Percentiles rank a stretch among this genome's conserved stretches.
phyloP scores from a whole-genome alignment of 2,888 invertebrate species.

The Drosophila acutilabella region DNA sequence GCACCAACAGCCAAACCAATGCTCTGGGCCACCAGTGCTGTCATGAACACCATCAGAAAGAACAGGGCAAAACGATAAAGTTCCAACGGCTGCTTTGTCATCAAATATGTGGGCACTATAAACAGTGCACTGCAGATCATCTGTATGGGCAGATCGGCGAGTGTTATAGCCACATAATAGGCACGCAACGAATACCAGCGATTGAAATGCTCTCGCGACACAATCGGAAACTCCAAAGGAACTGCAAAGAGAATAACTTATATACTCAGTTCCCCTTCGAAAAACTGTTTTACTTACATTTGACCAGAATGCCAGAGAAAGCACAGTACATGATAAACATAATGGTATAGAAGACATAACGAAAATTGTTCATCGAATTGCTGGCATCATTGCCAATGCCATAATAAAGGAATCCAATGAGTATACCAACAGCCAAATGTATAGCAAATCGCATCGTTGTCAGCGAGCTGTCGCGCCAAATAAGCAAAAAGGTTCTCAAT shows the following conservation, averaged over 20 bases:
- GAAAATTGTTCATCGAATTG: conserved; percentile 93
- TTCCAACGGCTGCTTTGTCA: conserved; percentile 95
- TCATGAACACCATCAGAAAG: conserved; percentile 89
- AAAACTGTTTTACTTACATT: conserved; percentile 89
- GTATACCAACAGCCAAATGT: conserved; percentile 91
- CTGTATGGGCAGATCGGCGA: conserved; percentile 94
- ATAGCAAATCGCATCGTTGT: conserved; percentile 92
- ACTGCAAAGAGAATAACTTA: conserved; percentile 86
- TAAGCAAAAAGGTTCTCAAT: conserved; percentile 87
- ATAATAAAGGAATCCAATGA: conserved; percentile 93
- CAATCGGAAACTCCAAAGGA: conserved; percentile 92
- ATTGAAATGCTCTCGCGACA: conserved; percentile 94
- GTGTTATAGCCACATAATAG: conserved; percentile 91
- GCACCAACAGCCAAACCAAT: conserved; percentile 95
- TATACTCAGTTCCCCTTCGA: too few relatives aligned
- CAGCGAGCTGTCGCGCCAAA: conserved; percentile 90
- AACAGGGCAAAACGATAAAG: conserved; percentile 89
- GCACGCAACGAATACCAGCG: conserved; percentile 95
- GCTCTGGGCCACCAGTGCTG: conserved; percentile 94
- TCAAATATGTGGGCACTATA: conserved; percentile 91
- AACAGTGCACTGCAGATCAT: conserved; percentile 91
- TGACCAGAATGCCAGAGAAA: conserved; percentile 94
- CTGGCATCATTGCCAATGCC: conserved; percentile 94
- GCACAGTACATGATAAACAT: conserved; percentile 98
- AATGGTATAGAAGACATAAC: conserved; percentile 95